Evolutionary conservation across 2,797 vertebrate species (phyloP).

Genomic region (Malacoraja senta): DNA sequence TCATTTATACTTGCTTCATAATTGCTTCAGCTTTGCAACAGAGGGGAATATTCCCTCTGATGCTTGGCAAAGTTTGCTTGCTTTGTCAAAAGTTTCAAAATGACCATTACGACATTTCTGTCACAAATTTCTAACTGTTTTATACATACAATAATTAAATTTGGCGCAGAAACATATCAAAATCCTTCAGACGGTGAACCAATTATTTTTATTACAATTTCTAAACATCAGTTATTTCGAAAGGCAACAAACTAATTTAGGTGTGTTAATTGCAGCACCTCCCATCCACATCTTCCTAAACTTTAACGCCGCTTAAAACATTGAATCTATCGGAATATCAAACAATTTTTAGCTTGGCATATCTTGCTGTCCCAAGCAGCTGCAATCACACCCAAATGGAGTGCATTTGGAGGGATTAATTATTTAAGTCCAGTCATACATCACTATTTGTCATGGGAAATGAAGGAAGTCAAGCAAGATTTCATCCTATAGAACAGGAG

Average conservation of each 20-base stretch:
- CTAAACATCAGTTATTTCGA: background rate
- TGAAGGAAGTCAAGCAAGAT: background rate
- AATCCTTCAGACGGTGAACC: background rate
- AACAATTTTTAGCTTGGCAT: constrained; percentile 19
- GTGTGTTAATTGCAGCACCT: background rate
- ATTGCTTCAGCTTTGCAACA: background rate
- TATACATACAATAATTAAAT: background rate
- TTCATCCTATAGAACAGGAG: background rate
- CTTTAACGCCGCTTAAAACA: background rate
- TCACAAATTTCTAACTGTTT: background rate
- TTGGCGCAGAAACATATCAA: background rate
- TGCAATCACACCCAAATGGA: background rate
- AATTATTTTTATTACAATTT: background rate
- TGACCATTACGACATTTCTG: background rate
- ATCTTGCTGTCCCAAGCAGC: constrained; percentile 16
- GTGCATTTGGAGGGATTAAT: constrained; percentile 12
- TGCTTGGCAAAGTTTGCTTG: background rate
- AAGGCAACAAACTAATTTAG: background rate
- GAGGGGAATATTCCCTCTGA: too few species aligned
- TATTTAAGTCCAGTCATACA: background rate
- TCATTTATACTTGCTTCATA: background rate
- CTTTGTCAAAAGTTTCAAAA: background rate
- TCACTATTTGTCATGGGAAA: constrained; percentile 12
- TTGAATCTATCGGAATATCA: background rate
- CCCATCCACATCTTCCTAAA: background rate